Evolutionary conservation across 2,797 vertebrate species (phyloP), one percentile per base, ranked within the genome.

Genomic region (Pseudochaenichthys georgianus): DNA sequence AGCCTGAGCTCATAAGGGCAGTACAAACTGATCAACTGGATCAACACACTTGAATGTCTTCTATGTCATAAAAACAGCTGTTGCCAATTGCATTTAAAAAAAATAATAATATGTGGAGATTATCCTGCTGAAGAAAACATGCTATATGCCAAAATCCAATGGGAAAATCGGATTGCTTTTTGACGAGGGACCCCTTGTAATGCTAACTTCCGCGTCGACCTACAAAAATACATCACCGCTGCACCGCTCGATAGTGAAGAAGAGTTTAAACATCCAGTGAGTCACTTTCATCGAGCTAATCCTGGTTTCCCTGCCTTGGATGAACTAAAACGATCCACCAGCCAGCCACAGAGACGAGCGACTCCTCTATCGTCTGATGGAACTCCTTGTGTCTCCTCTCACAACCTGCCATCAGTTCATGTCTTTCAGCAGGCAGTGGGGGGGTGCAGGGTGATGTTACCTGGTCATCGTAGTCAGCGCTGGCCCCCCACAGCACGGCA

Each of bases 401-500:
- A 68, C 64, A 46, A 13, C n/a, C 58, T 70, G 48, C 57, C 47
- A 23, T 63, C 73, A 45, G 51, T 28, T 9, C 60, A 10, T 51
- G 78, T 86, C 66, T 73, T 55, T 84, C 73, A 74, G 64, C 72
- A 60, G 70, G 70, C 78, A 23, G 46, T 53, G 67, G 82, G 86
- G 80, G 80, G 73, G 80, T 41, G 46, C 1, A 42, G 73, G 84
- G 67, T 90, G 76, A 58, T 57, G 80, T 89, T 92, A 93, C 90
- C 91, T 91, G 89, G 86, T 91, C 84, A 72, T 85, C 64, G 10
- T 78, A 92, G 86, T 93, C 89, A 12, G 78, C 69, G 0, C 88
- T 88, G 72, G 88, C 92, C 80, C 95, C 95, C 96, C 96, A 96
- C 42, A 96, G 75, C 64, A 96, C 83, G 41, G 93, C 83, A 57